Evolutionary conservation across 2,113 vertebrate genomes (phyloP).

Genomic region (Delphinapterus leucas): DNA sequence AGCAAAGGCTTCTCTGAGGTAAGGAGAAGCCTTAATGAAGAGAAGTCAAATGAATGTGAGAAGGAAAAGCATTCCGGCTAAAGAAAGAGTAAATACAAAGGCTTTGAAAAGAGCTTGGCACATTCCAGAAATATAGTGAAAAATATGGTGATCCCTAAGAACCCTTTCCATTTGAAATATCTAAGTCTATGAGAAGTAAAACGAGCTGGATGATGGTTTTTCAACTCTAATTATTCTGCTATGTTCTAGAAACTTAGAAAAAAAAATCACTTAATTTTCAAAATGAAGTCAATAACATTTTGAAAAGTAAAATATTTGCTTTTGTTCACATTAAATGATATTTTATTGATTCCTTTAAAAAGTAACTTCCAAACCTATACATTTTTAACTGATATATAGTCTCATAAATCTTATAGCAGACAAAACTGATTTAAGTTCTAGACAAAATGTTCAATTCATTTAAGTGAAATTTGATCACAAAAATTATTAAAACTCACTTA

Average conservation of each 20-base stretch:
- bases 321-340: background rate
- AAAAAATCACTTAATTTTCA: background rate
- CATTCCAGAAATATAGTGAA: background rate
- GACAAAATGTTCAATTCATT: background rate
- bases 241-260: background rate
- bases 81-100: background rate
- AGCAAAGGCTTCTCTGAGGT: background rate
- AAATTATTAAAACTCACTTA: slow-evolving; percentile 69
- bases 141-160: background rate
- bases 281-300: slow-evolving; percentile 9
- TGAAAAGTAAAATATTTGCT: background rate
- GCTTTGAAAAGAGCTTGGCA: background rate
- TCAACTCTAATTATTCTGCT: background rate
- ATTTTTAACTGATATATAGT: background rate
- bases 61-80: background rate
- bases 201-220: background rate
- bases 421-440: background rate
- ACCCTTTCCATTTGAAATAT: background rate
- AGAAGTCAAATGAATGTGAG: background rate
- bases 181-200: background rate
- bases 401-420: background rate
- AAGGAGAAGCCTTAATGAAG: background rate
- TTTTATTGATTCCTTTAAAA: slow-evolving; percentile 13
- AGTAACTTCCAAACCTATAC: background rate
- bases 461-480: background rate